These are phyloP conservation scores for Colletes gigas DNA, from an alignment of 1,140 invertebrate species.

Conservation along the genomic window DNA sequence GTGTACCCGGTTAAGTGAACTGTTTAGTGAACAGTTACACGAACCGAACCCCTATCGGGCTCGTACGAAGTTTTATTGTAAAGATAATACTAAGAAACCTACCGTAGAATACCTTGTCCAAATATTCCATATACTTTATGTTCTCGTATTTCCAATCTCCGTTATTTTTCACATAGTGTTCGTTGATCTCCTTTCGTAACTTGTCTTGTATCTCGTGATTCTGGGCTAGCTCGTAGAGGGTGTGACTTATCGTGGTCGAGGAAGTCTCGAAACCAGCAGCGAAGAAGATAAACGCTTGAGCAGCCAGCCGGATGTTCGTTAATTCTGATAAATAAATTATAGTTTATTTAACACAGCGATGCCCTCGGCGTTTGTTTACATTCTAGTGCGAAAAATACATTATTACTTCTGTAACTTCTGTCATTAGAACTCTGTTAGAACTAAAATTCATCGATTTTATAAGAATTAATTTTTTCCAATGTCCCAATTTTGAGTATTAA, in stretches of 20 bases:
- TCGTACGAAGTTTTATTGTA: too few relatives aligned
- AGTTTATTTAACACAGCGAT: neutral
- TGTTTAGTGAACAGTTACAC: too few relatives aligned
- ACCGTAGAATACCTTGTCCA: slow-evolving; percentile 71
- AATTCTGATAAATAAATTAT: slow-evolving; percentile 74
- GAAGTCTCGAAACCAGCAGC: slow-evolving; percentile 84
- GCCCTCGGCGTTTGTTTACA: too few relatives aligned
- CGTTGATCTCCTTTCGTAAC: slow-evolving; percentile 79
- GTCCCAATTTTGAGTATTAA: too few relatives aligned
- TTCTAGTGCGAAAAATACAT: too few relatives aligned
- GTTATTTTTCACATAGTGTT: slow-evolving; percentile 43
- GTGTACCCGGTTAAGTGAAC: too few relatives aligned
- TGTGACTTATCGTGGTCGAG: slow-evolving; percentile 78
- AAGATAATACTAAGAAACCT: neutral
- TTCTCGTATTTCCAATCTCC: slow-evolving; percentile 62
- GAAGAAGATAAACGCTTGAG: slow-evolving; percentile 77
- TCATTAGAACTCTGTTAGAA: too few relatives aligned
- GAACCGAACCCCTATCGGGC: too few relatives aligned
- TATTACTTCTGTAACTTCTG: too few relatives aligned
- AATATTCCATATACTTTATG: slow-evolving; percentile 67
- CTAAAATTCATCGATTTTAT: too few relatives aligned
- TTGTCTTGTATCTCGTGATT: slow-evolving; percentile 81
- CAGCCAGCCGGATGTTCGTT: slow-evolving; percentile 64
- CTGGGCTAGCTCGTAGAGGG: slow-evolving; percentile 79
- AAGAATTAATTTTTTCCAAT: too few relatives aligned